Conservation (phyloP, 2,797 vertebrate species). For the Macropus fuliginosus region DNA sequence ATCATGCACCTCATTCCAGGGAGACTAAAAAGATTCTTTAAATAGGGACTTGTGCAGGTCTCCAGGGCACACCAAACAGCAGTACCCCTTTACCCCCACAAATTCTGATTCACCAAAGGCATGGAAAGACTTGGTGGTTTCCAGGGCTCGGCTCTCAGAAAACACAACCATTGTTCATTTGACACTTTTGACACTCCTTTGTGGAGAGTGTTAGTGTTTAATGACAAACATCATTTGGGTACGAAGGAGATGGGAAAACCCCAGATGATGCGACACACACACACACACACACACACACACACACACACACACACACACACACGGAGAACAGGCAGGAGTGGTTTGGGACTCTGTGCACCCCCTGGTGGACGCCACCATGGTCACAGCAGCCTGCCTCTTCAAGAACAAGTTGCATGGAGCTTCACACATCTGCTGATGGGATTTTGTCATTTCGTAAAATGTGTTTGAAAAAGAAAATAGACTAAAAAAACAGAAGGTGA, state of each 20-base stretch:
- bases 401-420: constrained; percentile 31
- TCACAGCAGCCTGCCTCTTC: constrained; percentile 37
- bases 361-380: not conserved
- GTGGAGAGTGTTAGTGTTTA: constrained; percentile 2
- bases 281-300: not conserved
- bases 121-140: constrained; percentile 33
- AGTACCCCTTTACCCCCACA: not conserved
- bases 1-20: constrained; percentile 13
- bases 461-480: not conserved
- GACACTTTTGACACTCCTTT: not conserved
- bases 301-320: constrained; percentile 7
- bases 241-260: not conserved
- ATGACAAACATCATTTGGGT: constrained; percentile 16
- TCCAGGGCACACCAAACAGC: not conserved
- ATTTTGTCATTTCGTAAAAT: constrained; percentile 36
- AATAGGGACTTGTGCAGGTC: not conserved
- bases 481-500: not conserved
- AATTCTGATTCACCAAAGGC: not conserved
- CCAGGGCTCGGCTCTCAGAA: constrained; percentile 36
- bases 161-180: not conserved
- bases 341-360: constrained; percentile 15
- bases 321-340: not conserved
- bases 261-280: not conserved
- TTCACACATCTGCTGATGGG: constrained; percentile 33
- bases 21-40: constrained; percentile 19